Conservation (phyloP, 2,888 invertebrate species). For the Monoplex corrugatus region DNA sequence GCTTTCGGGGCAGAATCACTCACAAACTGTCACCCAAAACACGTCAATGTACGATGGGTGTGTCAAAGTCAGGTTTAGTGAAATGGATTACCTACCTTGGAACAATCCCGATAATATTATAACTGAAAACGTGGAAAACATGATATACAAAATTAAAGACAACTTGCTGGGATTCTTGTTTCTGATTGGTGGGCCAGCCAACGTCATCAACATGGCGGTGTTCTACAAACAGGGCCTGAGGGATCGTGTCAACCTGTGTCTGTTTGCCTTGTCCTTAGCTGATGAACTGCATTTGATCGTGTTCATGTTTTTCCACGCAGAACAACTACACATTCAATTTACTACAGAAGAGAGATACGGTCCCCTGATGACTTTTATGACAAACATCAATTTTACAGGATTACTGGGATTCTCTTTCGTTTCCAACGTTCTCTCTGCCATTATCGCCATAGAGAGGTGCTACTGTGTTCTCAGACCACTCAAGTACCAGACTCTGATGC, state of each 20-base stretch:
- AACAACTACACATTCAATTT: constrained; percentile 5
- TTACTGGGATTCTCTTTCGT: neutral
- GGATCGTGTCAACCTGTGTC: constrained; percentile 32
- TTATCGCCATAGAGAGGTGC: neutral
- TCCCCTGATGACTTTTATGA: neutral
- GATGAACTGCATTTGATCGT: neutral
- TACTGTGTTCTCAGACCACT: constrained; percentile 4
- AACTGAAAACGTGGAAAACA: neutral
- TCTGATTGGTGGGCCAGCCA: constrained; percentile 34
- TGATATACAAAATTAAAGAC: neutral
- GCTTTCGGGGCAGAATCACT: neutral
- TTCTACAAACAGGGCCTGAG: constrained; percentile 10
- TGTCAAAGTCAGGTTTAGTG: neutral
- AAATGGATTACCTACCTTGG: constrained; percentile 22
- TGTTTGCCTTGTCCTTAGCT: constrained; percentile 11
- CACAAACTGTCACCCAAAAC: neutral
- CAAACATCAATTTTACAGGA: neutral
- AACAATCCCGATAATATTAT: constrained; percentile 18
- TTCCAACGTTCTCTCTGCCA: neutral
- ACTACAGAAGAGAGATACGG: neutral
- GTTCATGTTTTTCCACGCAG: neutral
- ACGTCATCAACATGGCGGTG: constrained; percentile 34
- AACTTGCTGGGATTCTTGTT: neutral
- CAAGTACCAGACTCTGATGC: neutral
- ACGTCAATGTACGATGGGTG: neutral